phyloP scores from a whole-genome alignment of 2,888 invertebrate species.

The Operophtera brumata region DNA sequence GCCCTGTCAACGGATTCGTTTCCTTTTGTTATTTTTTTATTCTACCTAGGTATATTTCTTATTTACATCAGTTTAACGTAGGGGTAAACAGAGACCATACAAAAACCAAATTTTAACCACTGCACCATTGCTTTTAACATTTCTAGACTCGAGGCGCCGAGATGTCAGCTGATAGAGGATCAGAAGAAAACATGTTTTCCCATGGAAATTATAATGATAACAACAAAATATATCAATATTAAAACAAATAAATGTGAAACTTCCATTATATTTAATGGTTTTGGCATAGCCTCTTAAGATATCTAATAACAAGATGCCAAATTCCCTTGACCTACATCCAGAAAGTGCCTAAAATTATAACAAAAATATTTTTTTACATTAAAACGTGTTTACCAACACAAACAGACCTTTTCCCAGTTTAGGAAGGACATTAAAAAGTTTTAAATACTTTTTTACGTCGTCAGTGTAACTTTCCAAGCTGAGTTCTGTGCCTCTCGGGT shows the following conservation, averaged over 20 bases:
- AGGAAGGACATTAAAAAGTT: constrained; percentile 55
- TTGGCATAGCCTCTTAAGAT: constrained; percentile 13
- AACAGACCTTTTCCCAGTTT: constrained; percentile 45
- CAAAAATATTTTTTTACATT: constrained; percentile 42
- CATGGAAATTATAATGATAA: too few species aligned
- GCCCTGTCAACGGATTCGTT: constrained; percentile 16
- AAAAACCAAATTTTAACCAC: too few species aligned
- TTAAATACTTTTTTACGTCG: constrained; percentile 54
- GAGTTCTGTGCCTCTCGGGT: constrained; percentile 47
- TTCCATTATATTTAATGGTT: neutral
- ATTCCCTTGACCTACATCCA: constrained; percentile 31
- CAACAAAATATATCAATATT: neutral
- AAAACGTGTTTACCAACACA: constrained; percentile 42
- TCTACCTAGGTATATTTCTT: too few species aligned
- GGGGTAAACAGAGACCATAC: too few species aligned
- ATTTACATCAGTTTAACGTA: too few species aligned
- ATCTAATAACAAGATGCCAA: constrained; percentile 26
- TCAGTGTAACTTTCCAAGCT: constrained; percentile 55
- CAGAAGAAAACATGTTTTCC: too few species aligned
- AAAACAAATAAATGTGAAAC: neutral
- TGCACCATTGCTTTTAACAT: too few species aligned
- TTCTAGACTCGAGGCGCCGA: too few species aligned
- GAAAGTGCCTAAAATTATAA: constrained; percentile 27
- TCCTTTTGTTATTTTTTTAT: constrained; percentile 4
- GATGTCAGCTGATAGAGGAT: too few species aligned